A percentile compares a stretch with the other conserved stretches of the same genome.
Evolutionary conservation across 1,140 invertebrate species (phyloP).

Genomic region (Gonioctena quinquepunctata): DNA sequence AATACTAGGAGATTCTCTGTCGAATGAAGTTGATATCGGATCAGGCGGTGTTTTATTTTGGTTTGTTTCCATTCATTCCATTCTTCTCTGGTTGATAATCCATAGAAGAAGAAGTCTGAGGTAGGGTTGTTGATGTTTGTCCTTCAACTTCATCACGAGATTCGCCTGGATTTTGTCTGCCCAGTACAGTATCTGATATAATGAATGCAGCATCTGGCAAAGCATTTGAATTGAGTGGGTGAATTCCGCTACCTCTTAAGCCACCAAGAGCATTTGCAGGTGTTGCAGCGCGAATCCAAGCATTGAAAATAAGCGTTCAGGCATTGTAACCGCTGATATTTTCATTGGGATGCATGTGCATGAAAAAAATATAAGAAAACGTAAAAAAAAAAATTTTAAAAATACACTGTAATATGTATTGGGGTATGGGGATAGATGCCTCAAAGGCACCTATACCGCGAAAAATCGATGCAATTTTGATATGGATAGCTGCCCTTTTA

Average conservation of each 20-base stretch:
- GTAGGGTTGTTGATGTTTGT: slow-evolving; percentile 9
- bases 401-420: no score
- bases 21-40: background rate
- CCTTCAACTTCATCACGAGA: background rate
- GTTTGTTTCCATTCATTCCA: background rate
- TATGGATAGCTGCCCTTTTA: no score
- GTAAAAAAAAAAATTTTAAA: no score
- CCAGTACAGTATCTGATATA: background rate
- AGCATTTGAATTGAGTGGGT: background rate
- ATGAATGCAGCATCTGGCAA: background rate
- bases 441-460: no score
- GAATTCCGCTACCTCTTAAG: slow-evolving; percentile 19
- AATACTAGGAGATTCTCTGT: background rate
- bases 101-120: slow-evolving; percentile 7
- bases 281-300: background rate
- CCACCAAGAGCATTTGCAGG: slow-evolving; percentile 13
- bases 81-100: slow-evolving; percentile 5
- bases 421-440: no score
- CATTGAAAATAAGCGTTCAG: background rate
- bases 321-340: background rate
- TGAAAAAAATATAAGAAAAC: no score
- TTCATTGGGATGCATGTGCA: no score
- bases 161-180: slow-evolving; percentile 3
- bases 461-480: no score
- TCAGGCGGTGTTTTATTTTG: background rate